Evolutionary conservation across 2,888 invertebrate genomes (phyloP), one percentile per base, ranked within the genome.

Genomic region (Dorcus parallelipipedus): DNA sequence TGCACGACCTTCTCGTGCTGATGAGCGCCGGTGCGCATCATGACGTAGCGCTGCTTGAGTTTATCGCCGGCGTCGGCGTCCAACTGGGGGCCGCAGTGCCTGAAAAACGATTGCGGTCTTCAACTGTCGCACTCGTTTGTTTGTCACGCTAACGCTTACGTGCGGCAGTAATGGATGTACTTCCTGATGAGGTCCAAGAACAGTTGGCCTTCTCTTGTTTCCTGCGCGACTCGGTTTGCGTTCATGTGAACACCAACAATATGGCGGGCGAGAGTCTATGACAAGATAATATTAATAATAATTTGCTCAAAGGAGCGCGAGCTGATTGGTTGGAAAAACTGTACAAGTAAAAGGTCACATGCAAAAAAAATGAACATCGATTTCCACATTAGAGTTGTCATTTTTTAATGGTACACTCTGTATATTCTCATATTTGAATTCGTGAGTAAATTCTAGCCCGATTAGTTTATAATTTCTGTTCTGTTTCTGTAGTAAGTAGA

Each of bases 171-270:
- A 62, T 93, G 88, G 62, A 97, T 89, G 77, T 90, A 98, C 71
- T 97, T 96, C 72, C 95, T 96, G 62, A 99, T 84, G 59, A 90
- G 80, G 56, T 88, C 81, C 54, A 99, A 79, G 1, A 94, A 88
- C 51, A 99, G 81, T 82, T 98, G 97, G 23, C 95, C 97, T 59
- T 90, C 90, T 64, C 71, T 80, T 0, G 80, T 74, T 43, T 79
- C 79, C 60, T 82, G 82, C 1, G 81, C 78, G 9, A 82, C 77
- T 73, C 87, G 85, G 41, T 87, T 87, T 0, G 90, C 88, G 72
- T 94, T 95, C 81, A 95, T 88, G 80, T 99, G 99, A 49, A 99
- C 90, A 54, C 90, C 90, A 81, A 99, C 95, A 61, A 99, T 95
- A 79, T 99, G 99, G 76, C 94, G 95, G 0, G 99, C 99, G 67